phyloP scores from a whole-genome alignment of 2,113 vertebrate species.

The Motacilla alba region DNA sequence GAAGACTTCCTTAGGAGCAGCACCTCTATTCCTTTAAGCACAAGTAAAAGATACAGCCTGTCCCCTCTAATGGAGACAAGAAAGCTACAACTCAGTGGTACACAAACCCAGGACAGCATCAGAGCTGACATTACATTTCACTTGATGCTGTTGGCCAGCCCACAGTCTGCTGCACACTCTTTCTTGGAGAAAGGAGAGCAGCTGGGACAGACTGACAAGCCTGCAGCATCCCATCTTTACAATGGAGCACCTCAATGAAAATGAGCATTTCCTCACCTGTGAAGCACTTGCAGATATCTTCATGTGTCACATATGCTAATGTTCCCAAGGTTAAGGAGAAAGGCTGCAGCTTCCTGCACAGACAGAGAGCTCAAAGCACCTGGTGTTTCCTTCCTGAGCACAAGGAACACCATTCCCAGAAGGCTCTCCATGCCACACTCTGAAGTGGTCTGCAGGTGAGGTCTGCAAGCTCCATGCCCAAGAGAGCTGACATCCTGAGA shows the following conservation, averaged over 20 bases:
- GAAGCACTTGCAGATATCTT: conserved; percentile 96
- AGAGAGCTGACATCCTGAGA: neutral
- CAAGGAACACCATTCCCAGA: neutral
- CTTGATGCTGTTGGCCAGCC: neutral
- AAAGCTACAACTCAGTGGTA: neutral
- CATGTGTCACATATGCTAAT: conserved; percentile 92
- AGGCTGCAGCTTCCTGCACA: neutral
- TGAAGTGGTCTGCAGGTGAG: neutral
- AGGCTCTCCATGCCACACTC: neutral
- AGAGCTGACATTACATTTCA: neutral
- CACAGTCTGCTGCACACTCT: neutral
- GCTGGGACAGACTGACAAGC: neutral
- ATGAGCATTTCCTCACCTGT: conserved; percentile 80
- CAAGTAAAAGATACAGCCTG: neutral
- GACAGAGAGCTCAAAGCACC: neutral
- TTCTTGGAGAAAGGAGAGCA: neutral
- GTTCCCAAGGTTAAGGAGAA: conserved; percentile 86
- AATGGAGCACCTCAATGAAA: neutral
- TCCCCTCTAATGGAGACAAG: neutral
- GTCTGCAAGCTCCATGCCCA: neutral
- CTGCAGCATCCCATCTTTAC: neutral
- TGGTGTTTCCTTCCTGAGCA: neutral
- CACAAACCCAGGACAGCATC: neutral
- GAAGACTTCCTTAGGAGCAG: neutral
- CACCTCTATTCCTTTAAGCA: neutral